Percentiles rank a stretch among this genome's conserved stretches.
phyloP scores from a whole-genome alignment of 2,113 vertebrate species.

The Salminus brasiliensis region DNA sequence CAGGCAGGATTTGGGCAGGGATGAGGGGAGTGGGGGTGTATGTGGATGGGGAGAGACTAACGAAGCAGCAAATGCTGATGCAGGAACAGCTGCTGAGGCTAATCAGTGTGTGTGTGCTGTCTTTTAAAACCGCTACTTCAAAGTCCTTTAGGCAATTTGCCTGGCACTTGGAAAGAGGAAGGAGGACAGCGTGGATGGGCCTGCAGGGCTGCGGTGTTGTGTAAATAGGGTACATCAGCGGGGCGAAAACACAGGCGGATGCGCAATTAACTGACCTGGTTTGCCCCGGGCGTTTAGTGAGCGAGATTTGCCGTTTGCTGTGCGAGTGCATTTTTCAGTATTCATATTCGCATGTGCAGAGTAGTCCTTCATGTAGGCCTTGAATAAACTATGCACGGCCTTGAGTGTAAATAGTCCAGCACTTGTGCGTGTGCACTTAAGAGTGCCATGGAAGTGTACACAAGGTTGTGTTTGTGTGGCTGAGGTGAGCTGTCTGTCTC shows the following conservation, averaged over 20 bases:
- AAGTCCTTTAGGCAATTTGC: constrained; percentile 18
- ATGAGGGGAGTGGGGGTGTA: too few relatives aligned
- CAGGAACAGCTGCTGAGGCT: constrained; percentile 10
- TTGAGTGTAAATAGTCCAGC: background rate
- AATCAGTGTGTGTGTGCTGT: constrained; percentile 5
- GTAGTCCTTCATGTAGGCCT: background rate
- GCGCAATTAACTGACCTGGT: background rate
- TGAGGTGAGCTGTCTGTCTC: constrained; percentile 3
- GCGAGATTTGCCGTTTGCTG: background rate
- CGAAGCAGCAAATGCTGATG: constrained; percentile 2
- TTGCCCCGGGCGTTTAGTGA: background rate
- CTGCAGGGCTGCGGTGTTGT: background rate
- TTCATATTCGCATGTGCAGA: background rate
- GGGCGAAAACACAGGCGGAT: background rate
- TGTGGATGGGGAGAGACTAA: constrained; percentile 18
- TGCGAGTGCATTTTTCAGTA: background rate
- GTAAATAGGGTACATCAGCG: background rate
- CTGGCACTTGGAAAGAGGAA: background rate
- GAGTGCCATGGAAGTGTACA: background rate
- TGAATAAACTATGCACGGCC: background rate
- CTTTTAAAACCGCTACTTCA: background rate
- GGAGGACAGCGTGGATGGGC: background rate
- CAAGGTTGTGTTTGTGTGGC: background rate
- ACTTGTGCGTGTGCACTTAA: background rate
- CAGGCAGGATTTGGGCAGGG: constrained; percentile 5